These are phyloP conservation scores for Ivindomyrus marchei DNA, from an alignment of 2,113 vertebrate genomes.

Conservation along the genomic window DNA sequence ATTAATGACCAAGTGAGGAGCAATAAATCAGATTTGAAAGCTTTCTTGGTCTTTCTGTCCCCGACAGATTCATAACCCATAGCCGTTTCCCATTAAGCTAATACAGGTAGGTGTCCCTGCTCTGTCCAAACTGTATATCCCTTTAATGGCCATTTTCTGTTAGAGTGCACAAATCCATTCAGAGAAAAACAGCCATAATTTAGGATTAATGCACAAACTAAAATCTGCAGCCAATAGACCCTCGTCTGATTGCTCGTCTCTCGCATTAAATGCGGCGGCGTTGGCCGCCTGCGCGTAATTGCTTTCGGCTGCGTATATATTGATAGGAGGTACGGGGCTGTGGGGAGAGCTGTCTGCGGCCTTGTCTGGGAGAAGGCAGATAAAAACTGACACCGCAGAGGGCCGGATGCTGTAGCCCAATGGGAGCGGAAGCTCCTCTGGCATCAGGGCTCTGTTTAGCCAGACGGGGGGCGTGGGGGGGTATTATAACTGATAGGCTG, in stretches of 20 bases:
- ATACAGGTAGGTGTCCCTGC: conserved; percentile 71
- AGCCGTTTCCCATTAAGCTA: conserved; percentile 73
- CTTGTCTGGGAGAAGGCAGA: conserved; percentile 42
- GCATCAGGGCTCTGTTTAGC: conserved; percentile 16
- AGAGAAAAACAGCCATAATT: conserved; percentile 78
- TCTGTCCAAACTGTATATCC: conserved; percentile 86
- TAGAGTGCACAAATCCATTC: conserved; percentile 99
- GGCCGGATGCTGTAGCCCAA: conserved; percentile 44
- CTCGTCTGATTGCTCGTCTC: conserved; percentile 96
- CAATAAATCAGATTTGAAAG: conserved; percentile 61
- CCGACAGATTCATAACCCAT: conserved; percentile 69
- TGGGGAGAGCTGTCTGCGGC: conserved; percentile 30
- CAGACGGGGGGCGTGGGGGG: neutral
- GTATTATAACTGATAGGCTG: neutral
- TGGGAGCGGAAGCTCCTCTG: conserved; percentile 35
- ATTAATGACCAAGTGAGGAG: conserved; percentile 49
- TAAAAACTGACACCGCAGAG: conserved; percentile 46
- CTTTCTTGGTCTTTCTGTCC: conserved; percentile 46
- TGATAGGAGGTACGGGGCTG: conserved; percentile 26
- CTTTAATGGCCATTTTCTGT: conserved; percentile 99
- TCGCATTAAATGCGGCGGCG: conserved; percentile 49
- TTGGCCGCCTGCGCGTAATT: neutral
- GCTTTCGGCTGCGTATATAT: conserved; percentile 1
- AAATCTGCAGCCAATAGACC: conserved; percentile 53
- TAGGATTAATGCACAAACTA: conserved; percentile 84